Evolutionary conservation across 1,140 invertebrate genomes (phyloP).

Genomic region (Hyphantria cunea): DNA sequence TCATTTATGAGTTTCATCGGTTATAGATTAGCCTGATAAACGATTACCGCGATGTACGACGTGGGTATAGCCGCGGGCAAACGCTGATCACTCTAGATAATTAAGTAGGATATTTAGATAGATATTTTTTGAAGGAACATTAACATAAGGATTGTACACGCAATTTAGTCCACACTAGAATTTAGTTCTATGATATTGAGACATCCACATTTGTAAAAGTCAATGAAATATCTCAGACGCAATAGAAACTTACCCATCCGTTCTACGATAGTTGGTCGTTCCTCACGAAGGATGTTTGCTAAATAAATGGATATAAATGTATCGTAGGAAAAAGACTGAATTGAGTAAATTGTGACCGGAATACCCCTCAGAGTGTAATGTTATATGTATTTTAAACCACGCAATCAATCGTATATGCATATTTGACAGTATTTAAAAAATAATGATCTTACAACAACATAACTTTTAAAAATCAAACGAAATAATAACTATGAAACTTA

Average conservation of each 20-base stretch:
- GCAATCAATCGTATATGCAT: too few relatives aligned
- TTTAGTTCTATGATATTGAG: constrained; percentile 32
- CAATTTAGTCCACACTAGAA: constrained; percentile 32
- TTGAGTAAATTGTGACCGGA: constrained; percentile 32
- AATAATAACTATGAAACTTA: too few relatives aligned
- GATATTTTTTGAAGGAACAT: too few relatives aligned
- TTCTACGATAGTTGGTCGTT: constrained; percentile 33
- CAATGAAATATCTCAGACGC: constrained; percentile 46
- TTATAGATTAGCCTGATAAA: too few relatives aligned
- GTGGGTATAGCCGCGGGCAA: too few relatives aligned
- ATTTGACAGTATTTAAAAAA: too few relatives aligned
- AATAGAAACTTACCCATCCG: constrained; percentile 41
- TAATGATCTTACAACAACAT: not conserved
- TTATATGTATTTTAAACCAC: constrained; percentile 22
- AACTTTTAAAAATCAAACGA: too few relatives aligned
- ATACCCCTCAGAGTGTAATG: constrained; percentile 25
- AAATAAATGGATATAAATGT: constrained; percentile 47
- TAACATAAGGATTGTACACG: too few relatives aligned
- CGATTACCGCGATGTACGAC: too few relatives aligned
- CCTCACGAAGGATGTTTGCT: constrained; percentile 36
- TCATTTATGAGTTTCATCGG: too few relatives aligned
- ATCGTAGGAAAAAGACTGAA: constrained; percentile 33
- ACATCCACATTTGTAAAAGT: constrained; percentile 41
- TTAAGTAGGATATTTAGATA: too few relatives aligned
- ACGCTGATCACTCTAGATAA: too few relatives aligned